Evolutionary conservation across 2,113 vertebrate genomes (phyloP).

Genomic region (Platichthys stellatus): DNA sequence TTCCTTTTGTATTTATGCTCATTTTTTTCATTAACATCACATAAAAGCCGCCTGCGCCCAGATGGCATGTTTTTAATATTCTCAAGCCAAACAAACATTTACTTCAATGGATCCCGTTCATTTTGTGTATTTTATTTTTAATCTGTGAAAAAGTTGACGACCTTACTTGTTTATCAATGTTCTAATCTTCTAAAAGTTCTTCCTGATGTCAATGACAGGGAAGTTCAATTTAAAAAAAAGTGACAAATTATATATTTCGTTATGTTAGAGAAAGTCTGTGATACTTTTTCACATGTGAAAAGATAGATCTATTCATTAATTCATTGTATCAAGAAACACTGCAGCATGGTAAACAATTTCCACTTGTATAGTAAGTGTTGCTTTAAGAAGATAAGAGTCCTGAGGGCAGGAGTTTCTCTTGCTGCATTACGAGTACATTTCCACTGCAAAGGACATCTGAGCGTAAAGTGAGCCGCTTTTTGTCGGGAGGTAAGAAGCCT

Average conservation of each 20-base stretch:
- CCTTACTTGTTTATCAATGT: slow-evolving; percentile 11
- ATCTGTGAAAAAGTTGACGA: background rate
- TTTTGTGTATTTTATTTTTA: slow-evolving; percentile 47
- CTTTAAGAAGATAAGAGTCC: slow-evolving; percentile 49
- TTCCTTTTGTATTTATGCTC: slow-evolving; percentile 56
- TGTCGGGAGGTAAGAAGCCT: slow-evolving; percentile 66
- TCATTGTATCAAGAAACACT: slow-evolving; percentile 11
- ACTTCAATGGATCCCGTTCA: slow-evolving; percentile 21
- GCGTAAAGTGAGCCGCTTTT: slow-evolving; percentile 77
- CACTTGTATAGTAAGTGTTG: slow-evolving; percentile 35
- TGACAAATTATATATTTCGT: too few relatives aligned
- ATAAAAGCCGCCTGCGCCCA: slow-evolving; percentile 41
- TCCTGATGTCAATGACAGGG: too few relatives aligned
- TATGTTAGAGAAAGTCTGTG: too few relatives aligned
- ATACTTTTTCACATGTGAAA: too few relatives aligned
- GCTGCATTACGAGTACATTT: slow-evolving; percentile 75
- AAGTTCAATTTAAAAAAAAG: too few relatives aligned
- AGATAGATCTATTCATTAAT: background rate
- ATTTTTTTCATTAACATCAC: slow-evolving; percentile 31
- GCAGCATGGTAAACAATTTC: slow-evolving; percentile 5
- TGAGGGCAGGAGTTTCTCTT: slow-evolving; percentile 58
- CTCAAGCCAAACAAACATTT: slow-evolving; percentile 53
- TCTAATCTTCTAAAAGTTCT: background rate
- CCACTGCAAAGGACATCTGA: slow-evolving; percentile 64
- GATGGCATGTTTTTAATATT: slow-evolving; percentile 56